Percentiles rank a stretch among this genome's conserved stretches.
phyloP scores from a whole-genome alignment of 2,888 invertebrate genomes.

The Cheilosia vernalis region DNA sequence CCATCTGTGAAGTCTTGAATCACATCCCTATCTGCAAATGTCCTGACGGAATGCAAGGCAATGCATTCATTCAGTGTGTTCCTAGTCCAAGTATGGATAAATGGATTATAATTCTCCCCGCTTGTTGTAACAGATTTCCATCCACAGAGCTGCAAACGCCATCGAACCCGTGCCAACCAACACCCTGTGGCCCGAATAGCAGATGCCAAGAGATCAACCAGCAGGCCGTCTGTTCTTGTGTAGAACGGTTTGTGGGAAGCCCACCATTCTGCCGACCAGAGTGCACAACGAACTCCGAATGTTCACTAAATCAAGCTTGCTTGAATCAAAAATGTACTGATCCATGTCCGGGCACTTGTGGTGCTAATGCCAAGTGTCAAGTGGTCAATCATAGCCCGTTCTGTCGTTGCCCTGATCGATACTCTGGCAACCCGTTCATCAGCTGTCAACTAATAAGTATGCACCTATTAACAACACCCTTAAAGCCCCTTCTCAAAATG shows the following conservation, averaged over 20 bases:
- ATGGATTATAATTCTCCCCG: not conserved
- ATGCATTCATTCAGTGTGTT: constrained; percentile 88
- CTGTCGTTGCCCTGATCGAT: constrained; percentile 87
- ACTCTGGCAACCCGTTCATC: constrained; percentile 88
- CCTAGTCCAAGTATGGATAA: constrained; percentile 84
- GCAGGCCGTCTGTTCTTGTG: constrained; percentile 89
- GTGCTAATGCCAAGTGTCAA: constrained; percentile 88
- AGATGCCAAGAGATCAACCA: constrained; percentile 86
- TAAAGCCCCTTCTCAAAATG: not conserved
- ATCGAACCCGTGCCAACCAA: constrained; percentile 85
- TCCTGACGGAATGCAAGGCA: constrained; percentile 86
- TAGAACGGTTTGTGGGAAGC: constrained; percentile 86
- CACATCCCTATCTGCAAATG: constrained; percentile 89
- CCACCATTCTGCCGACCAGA: constrained; percentile 89
- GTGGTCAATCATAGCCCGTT: constrained; percentile 91
- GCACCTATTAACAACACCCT: constrained; percentile 81
- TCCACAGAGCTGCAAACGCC: constrained; percentile 78
- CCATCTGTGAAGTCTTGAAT: constrained; percentile 89
- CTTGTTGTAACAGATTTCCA: constrained; percentile 5
- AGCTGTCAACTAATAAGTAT: constrained; percentile 85
- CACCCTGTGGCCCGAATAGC: constrained; percentile 87
- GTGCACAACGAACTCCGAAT: constrained; percentile 89
- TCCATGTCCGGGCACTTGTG: constrained; percentile 90
- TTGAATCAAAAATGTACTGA: constrained; percentile 88
- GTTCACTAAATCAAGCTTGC: constrained; percentile 88